Evolutionary conservation across 2,888 invertebrate genomes (phyloP).

Genomic region (Ptilodon capucinus): DNA sequence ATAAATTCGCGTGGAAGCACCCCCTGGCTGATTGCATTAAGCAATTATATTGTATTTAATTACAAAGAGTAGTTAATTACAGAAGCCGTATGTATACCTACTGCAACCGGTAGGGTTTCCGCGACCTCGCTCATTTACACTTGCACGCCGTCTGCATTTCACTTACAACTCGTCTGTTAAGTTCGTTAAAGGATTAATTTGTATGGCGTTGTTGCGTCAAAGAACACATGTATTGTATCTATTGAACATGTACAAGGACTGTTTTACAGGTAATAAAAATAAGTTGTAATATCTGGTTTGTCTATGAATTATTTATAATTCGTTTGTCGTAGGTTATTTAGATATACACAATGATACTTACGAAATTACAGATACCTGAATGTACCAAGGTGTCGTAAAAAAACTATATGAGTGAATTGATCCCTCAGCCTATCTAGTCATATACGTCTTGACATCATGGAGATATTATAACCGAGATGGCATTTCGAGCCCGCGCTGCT

Average conservation of each 20-base stretch:
- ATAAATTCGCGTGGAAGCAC: conserved; percentile 33
- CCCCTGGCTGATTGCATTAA: conserved; percentile 69
- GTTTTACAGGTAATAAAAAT: too few species aligned
- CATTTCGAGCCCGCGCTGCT: too few species aligned
- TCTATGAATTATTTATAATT: too few species aligned
- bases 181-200: conserved; percentile 43
- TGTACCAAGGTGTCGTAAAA: too few species aligned
- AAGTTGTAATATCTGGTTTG: too few species aligned
- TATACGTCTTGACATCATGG: too few species aligned
- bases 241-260: neutral
- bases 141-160: conserved; percentile 66
- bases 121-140: conserved; percentile 74
- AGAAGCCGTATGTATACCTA: conserved; percentile 66
- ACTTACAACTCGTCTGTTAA: conserved; percentile 35
- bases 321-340: too few species aligned
- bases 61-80: conserved; percentile 74
- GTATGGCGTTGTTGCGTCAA: conserved; percentile 22
- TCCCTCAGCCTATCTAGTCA: too few species aligned
- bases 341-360: too few species aligned
- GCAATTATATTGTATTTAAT: conserved; percentile 79
- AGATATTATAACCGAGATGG: too few species aligned
- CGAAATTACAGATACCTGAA: too few species aligned
- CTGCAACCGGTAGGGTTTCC: conserved; percentile 68
- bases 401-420: too few species aligned
- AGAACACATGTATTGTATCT: neutral